phyloP scores from a whole-genome alignment of 2,888 invertebrate genomes.

The Torymus texanus region DNA sequence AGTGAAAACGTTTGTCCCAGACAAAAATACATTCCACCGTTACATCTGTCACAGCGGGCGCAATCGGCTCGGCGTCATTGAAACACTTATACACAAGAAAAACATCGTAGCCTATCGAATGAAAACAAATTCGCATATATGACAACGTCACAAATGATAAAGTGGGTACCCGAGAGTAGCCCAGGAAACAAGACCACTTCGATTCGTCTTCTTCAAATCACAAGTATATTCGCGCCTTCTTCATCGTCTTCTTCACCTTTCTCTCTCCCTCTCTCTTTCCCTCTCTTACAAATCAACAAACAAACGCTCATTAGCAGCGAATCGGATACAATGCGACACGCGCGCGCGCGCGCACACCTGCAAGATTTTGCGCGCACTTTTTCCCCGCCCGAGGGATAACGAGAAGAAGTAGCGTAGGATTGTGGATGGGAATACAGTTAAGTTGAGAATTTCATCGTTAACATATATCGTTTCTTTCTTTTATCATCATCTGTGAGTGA shows the following conservation, averaged over 20 bases:
- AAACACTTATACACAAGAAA: too few relatives aligned
- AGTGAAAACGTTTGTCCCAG: neutral
- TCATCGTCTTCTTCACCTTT: neutral
- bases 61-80: neutral
- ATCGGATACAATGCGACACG: neutral
- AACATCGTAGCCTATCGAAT: too few relatives aligned
- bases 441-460: conserved; percentile 9
- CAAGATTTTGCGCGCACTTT: neutral
- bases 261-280: too few relatives aligned
- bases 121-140: too few relatives aligned
- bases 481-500: conserved; percentile 12
- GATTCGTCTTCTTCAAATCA: neutral
- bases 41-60: neutral
- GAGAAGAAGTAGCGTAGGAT: too few relatives aligned
- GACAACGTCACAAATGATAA: too few relatives aligned
- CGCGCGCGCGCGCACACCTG: neutral
- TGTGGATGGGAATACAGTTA: too few relatives aligned
- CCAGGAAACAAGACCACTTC: too few relatives aligned
- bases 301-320: too few relatives aligned
- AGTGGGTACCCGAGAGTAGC: too few relatives aligned
- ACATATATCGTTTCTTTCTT: neutral
- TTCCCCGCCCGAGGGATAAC: neutral
- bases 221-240: neutral
- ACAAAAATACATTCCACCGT: conserved; percentile 5
- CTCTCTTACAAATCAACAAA: too few relatives aligned